These are phyloP conservation scores for Raja brachyura DNA, from an alignment of 2,113 vertebrate genomes.

Conservation along the genomic window DNA sequence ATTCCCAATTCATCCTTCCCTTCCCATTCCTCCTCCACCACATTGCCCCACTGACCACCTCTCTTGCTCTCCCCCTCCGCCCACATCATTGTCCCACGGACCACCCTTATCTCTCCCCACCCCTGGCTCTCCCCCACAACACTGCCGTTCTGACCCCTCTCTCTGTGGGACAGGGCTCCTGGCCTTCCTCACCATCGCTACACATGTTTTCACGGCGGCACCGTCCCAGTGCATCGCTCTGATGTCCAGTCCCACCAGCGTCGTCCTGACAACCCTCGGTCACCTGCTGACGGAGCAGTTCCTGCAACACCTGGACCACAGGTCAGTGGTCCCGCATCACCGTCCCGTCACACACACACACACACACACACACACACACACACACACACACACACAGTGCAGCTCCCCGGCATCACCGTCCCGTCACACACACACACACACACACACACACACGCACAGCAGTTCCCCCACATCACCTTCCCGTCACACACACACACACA, in stretches of 20 bases:
- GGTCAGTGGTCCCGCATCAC: constrained; percentile 52
- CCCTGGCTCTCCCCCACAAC: not conserved
- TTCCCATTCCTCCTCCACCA: too few relatives aligned
- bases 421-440: too few relatives aligned
- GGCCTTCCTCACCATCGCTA: constrained; percentile 56
- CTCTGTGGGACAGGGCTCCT: constrained; percentile 50
- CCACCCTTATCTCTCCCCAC: not conserved
- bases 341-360: not conserved
- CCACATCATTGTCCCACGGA: not conserved
- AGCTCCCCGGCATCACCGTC: too few relatives aligned
- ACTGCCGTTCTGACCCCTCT: not conserved
- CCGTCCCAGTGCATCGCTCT: constrained; percentile 54
- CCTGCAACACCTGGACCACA: constrained; percentile 50
- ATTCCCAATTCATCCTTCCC: too few relatives aligned
- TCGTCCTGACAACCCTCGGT: constrained; percentile 53
- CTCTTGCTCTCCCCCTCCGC: not conserved
- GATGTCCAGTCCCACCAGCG: constrained; percentile 48
- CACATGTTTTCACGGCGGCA: constrained; percentile 52
- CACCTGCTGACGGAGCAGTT: constrained; percentile 56
- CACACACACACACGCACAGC: too few relatives aligned
- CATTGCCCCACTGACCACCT: not conserved
- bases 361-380: too few relatives aligned
- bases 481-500: too few relatives aligned
- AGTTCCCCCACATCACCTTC: too few relatives aligned
- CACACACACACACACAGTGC: too few relatives aligned